phyloP scores from a whole-genome alignment of 2,888 invertebrate species.

The Conomelus anceps region DNA sequence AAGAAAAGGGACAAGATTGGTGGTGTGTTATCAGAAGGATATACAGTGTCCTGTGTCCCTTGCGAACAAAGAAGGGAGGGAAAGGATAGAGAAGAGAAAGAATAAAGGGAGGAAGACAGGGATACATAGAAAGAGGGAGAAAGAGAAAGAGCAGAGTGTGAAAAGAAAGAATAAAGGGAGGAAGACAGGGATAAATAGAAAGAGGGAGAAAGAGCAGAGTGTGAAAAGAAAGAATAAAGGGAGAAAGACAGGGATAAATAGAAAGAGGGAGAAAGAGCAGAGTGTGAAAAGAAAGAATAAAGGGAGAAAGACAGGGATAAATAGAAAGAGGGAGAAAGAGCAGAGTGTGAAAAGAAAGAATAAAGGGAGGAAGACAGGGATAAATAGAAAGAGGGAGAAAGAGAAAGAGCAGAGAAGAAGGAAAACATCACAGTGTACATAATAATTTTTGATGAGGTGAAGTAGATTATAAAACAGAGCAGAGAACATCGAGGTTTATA shows the following conservation, averaged over 20 bases:
- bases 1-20: not conserved
- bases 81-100: not conserved
- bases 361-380: not conserved
- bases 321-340: no score
- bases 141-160: not conserved
- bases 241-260: no score
- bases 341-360: not conserved
- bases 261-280: no score
- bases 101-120: not conserved
- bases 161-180: not conserved
- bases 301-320: no score
- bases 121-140: not conserved
- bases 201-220: no score
- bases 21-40: not conserved
- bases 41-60: not conserved
- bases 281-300: no score
- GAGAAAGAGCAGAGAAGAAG: not conserved
- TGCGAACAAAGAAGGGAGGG: not conserved
- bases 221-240: no score
- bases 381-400: not conserved
- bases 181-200: no score
- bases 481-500: no score
- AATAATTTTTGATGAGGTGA: not conserved
- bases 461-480: not conserved
- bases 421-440: not conserved